Base-by-base conservation (phyloP, 1,140 invertebrate genomes). In the Nasonia vitripennis region DNA sequence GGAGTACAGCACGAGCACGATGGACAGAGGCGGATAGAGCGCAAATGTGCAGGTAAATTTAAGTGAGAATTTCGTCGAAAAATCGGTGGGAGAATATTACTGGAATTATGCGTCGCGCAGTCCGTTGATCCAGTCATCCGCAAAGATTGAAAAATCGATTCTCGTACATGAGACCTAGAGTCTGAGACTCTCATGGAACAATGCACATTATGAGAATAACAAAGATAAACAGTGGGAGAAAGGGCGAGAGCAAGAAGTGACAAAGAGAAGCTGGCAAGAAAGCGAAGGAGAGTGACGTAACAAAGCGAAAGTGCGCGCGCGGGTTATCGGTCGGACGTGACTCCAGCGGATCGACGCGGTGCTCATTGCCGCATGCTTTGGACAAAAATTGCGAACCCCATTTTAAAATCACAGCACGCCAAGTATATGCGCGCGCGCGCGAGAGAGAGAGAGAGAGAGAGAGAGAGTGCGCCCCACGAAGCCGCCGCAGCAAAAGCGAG, bases 331-430 rank as follows among this genome's bases (percentile, higher is more conserved):
- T 73, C 83, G 86, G 83, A 90, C 89, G 89, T 90, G 90, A 87
- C 75, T 87, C 83, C 79, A 80, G 88, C 87, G 88, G 87, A 87
- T 88, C 88, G 86, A 86, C 79, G 34, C 85, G 31, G 55, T 34
- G 88, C 87, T 89, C 87, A 89, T 88, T 88, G 88, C 88, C 82
- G 88, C 86, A 91, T 91, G 89, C 87, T 71, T 77, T 62, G 31
- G 81, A 90, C 87, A 87, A 91, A 93, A 88, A 91, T 91, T 90
- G 89, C 87, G 87, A 88, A 90, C 67, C 86, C 89, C 91, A 85
- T 91, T 92, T 93, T 92, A 88, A 91, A 87, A 91, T 91, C 90
- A 89, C 87, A 88, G 89, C 92, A 91, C 87, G 90, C 89, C 87
- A 90, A 68, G 82, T 70, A 34, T 34, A 71, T 71, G 37, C 23